phyloP scores from a whole-genome alignment of 2,113 vertebrate genomes.

The Acanthochromis polyacanthus region DNA sequence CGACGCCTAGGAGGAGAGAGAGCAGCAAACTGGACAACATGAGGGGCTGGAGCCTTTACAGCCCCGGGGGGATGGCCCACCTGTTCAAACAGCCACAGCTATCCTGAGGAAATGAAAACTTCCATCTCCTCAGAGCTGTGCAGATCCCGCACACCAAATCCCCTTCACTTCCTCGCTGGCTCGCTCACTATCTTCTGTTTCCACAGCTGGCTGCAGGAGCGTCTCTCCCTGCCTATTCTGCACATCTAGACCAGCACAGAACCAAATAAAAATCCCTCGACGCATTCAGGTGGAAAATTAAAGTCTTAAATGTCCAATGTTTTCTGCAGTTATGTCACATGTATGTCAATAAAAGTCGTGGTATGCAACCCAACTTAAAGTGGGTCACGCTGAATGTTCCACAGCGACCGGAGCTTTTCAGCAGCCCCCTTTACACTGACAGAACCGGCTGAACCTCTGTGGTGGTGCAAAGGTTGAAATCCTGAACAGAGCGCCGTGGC shows the following conservation, averaged over 20 bases:
- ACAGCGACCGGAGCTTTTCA: slow-evolving; percentile 43
- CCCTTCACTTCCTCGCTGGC: slow-evolving; percentile 56
- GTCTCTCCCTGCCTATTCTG: slow-evolving; percentile 34
- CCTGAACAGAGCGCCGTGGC: background rate
- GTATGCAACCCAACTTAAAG: slow-evolving; percentile 25
- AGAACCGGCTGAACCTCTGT: slow-evolving; percentile 15
- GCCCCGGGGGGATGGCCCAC: slow-evolving; percentile 54
- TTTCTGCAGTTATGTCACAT: slow-evolving; percentile 39
- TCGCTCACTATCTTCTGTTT: slow-evolving; percentile 61
- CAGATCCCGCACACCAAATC: slow-evolving; percentile 64
- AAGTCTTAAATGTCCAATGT: slow-evolving; percentile 31
- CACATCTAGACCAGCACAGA: slow-evolving; percentile 45
- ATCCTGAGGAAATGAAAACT: slow-evolving; percentile 82
- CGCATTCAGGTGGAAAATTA: slow-evolving; percentile 37
- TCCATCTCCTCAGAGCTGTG: slow-evolving; percentile 71
- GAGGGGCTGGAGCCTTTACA: slow-evolving; percentile 37
- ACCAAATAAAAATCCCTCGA: slow-evolving; percentile 37
- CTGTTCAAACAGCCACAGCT: slow-evolving; percentile 79
- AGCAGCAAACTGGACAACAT: slow-evolving; percentile 37
- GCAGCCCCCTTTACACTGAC: slow-evolving; percentile 11
- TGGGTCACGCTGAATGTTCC: slow-evolving; percentile 25
- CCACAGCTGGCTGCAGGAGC: slow-evolving; percentile 67
- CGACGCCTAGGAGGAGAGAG: slow-evolving; percentile 27
- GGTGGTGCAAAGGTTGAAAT: slow-evolving; percentile 21
- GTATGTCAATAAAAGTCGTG: slow-evolving; percentile 14